Evolutionary conservation across 2,888 invertebrate species (phyloP).

Genomic region (Schrankia costaestrigalis): DNA sequence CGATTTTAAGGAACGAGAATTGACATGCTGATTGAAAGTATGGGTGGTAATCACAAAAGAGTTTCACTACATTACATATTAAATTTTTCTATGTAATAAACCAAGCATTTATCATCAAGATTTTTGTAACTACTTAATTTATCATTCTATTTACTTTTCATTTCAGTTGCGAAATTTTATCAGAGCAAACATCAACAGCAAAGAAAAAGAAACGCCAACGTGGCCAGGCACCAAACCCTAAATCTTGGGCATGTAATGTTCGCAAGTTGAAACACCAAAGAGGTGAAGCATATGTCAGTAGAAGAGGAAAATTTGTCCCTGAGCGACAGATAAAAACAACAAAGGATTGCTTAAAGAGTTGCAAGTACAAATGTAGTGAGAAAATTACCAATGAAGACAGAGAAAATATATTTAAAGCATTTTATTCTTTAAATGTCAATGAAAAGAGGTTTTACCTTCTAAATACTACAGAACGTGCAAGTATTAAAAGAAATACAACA

Average conservation of each 20-base stretch:
- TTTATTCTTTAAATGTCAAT: slow-evolving; percentile 63
- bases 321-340: slow-evolving; percentile 57
- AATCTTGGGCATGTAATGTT: slow-evolving; percentile 67
- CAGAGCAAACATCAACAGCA: slow-evolving; percentile 3
- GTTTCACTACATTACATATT: too few relatives aligned
- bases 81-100: too few relatives aligned
- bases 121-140: too few relatives aligned
- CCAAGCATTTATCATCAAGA: too few relatives aligned
- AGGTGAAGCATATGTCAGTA: slow-evolving; percentile 67
- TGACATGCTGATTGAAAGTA: too few relatives aligned
- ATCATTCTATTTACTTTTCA: too few relatives aligned
- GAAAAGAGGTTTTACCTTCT: slow-evolving; percentile 72
- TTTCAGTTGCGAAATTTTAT: slow-evolving; percentile 6
- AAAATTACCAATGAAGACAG: slow-evolving; percentile 59
- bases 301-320: slow-evolving; percentile 66
- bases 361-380: slow-evolving; percentile 68
- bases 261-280: slow-evolving; percentile 67
- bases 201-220: slow-evolving; percentile 42
- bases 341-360: slow-evolving; percentile 66
- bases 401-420: slow-evolving; percentile 68
- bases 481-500: slow-evolving; percentile 47
- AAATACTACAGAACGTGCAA: slow-evolving; percentile 63
- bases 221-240: slow-evolving; percentile 55
- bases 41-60: too few relatives aligned
- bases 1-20: too few relatives aligned